A percentile compares a stretch with the other conserved stretches of the same genome.
Evolutionary conservation across 1,140 invertebrate genomes (phyloP).

Genomic region (Ceratina japonica): DNA sequence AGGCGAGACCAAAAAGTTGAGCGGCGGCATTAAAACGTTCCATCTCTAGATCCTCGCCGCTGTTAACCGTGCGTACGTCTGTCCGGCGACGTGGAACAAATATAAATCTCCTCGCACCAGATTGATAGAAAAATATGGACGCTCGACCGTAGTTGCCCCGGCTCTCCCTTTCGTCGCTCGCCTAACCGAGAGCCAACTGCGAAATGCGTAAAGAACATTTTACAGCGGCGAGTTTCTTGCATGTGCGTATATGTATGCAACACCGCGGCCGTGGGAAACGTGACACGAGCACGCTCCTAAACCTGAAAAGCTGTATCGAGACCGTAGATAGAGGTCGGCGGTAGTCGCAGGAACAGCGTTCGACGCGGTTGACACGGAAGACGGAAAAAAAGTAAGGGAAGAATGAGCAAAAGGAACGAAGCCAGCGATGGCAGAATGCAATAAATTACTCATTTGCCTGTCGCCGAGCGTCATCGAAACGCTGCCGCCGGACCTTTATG

Average conservation of each 20-base stretch:
- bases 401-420: background rate
- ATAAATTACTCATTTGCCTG: constrained; percentile 64
- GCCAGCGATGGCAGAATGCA: constrained; percentile 23
- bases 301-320: constrained; percentile 59
- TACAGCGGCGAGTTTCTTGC: constrained; percentile 50
- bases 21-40: background rate
- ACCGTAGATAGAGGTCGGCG: constrained; percentile 54
- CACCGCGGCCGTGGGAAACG: constrained; percentile 60
- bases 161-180: constrained; percentile 27
- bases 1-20: background rate
- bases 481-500: background rate
- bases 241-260: constrained; percentile 54
- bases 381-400: background rate
- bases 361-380: background rate
- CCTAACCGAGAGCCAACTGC: constrained; percentile 41
- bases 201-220: constrained; percentile 59
- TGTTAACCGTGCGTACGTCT: background rate
- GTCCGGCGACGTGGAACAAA: constrained; percentile 11
- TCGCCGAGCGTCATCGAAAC: constrained; percentile 41
- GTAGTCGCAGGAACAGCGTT: constrained; percentile 17
- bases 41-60: background rate
- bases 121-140: constrained; percentile 42
- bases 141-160: background rate
- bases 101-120: constrained; percentile 10
- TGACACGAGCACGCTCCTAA: constrained; percentile 60